Evolutionary conservation across 37 sponge, comb jelly and placozoan species (phyloP).

Genomic region (Oscarella lobularis): DNA sequence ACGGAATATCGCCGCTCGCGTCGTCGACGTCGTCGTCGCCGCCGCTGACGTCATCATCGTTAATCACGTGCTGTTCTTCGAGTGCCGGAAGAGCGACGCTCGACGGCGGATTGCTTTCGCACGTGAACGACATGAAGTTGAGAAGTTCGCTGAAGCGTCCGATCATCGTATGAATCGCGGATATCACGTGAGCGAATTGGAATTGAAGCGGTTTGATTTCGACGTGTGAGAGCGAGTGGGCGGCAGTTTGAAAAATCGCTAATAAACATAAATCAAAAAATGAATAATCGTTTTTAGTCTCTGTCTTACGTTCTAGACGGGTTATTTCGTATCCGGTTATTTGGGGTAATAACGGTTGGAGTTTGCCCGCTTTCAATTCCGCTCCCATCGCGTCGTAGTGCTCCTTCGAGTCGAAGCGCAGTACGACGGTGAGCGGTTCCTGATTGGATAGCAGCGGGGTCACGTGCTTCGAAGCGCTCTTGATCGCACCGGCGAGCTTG

Average conservation of each 20-base stretch:
- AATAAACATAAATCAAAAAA: neutral
- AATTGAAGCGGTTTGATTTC: neutral
- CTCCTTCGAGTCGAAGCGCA: neutral
- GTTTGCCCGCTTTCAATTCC: neutral
- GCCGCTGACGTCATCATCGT: neutral
- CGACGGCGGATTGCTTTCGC: neutral
- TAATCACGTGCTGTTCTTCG: neutral
- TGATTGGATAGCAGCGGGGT: neutral
- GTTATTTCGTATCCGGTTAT: neutral
- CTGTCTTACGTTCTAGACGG: neutral
- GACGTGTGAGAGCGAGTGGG: neutral
- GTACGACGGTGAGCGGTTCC: neutral
- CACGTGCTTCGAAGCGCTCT: neutral
- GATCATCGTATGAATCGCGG: neutral
- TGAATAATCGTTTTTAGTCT: too few species aligned
- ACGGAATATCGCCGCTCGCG: neutral
- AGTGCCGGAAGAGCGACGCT: neutral
- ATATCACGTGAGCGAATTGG: neutral
- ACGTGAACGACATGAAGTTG: neutral
- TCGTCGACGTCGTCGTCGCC: neutral
- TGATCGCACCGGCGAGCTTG: neutral
- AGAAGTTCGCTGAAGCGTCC: neutral
- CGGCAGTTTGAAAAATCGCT: neutral
- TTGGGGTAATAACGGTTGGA: too few species aligned
- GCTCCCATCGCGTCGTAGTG: neutral